Base-by-base conservation (phyloP, 2,888 invertebrate species). In the Taenaris catops region DNA sequence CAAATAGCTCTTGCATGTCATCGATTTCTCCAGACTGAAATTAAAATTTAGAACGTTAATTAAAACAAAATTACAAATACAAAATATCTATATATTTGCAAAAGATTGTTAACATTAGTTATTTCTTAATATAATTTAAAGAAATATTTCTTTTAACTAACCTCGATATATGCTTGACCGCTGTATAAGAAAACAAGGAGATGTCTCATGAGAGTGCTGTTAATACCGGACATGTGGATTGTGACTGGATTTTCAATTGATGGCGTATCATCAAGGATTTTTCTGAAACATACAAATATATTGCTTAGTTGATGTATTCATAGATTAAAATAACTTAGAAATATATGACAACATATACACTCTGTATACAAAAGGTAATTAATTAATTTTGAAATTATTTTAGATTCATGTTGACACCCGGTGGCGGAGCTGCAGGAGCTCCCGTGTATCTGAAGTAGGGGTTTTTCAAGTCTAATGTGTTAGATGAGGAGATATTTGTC, bases 401-500 rank as follows among this genome's bases (percentile, higher is more conserved):
- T n/a, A n/a, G n/a, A n/a, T n/a, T n/a, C n/a, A n/a, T 93, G 63
- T 94, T 95, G 27, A 94, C 93, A 5, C 98, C 97, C 0, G 98
- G 98, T 3, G 98, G 98, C 0, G 97, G 95, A 34, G 94, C 93
- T 0, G 95, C 95, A 0, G 97, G 95, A 11, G 96, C 95, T 8
- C 97, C 97, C 1, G 97, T 96, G 65, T 97, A 98, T 66, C 98
- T 92, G 78, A 99, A 99, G 90, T 97, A 98, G 0, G 99, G 98
- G 84, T 99, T 99, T 88, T 99, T 99, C 59, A 99, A 88, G 76
- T 99, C 99, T 62, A 99, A 89, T 7, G 96, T 96, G 72, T 99
- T 99, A 45, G 92, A 92, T 7, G 56, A 55, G 42, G 93, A 91
- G 57, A 93, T 91, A 38, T 91, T 92, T 5, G 96, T 96, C 19